A percentile compares a stretch with the other conserved stretches of the same genome.
Conservation (phyloP, 30 jellyfish, hydroid and myxozoan genomes). For the Rhopilema esculentum region DNA sequence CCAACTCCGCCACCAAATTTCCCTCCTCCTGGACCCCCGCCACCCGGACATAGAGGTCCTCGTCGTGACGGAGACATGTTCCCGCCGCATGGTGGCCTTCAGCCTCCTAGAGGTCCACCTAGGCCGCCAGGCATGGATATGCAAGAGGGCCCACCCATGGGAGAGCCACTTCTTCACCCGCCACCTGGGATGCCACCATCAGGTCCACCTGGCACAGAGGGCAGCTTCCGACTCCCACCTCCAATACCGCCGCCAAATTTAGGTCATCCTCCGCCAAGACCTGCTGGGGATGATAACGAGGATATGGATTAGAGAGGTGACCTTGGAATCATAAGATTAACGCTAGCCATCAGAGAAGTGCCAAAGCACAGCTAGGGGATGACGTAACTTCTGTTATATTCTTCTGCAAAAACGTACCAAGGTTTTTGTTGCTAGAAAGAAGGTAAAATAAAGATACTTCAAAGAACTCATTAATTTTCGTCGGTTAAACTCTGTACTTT, state of each 20-base stretch:
- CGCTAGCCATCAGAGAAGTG: neutral
- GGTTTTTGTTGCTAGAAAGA: neutral
- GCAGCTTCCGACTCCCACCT: slow-evolving; percentile 43
- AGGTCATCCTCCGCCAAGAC: slow-evolving; percentile 75
- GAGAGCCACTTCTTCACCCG: slow-evolving; percentile 34
- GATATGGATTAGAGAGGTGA: neutral
- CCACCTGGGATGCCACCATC: slow-evolving; percentile 68
- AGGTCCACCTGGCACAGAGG: slow-evolving; percentile 1
- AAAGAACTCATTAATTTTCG: no score
- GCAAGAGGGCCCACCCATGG: slow-evolving; percentile 74
- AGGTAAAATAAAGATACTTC: no score
- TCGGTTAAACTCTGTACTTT: no score
- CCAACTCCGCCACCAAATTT: slow-evolving; percentile 44
- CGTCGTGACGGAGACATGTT: slow-evolving; percentile 44
- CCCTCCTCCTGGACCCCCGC: slow-evolving; percentile 74
- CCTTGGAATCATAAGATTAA: no score
- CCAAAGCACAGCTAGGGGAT: neutral
- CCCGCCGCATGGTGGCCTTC: slow-evolving; percentile 36
- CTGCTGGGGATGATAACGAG: slow-evolving; percentile 57
- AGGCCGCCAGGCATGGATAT: slow-evolving; percentile 60
- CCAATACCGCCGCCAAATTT: slow-evolving; percentile 37
- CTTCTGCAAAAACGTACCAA: neutral
- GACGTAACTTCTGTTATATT: neutral
- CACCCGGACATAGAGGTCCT: slow-evolving; percentile 52
- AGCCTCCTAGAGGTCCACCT: slow-evolving; percentile 37